These are phyloP conservation scores for Hipparchia sbordonii DNA, from an alignment of 2,888 invertebrate genomes.

Conservation along the genomic window DNA sequence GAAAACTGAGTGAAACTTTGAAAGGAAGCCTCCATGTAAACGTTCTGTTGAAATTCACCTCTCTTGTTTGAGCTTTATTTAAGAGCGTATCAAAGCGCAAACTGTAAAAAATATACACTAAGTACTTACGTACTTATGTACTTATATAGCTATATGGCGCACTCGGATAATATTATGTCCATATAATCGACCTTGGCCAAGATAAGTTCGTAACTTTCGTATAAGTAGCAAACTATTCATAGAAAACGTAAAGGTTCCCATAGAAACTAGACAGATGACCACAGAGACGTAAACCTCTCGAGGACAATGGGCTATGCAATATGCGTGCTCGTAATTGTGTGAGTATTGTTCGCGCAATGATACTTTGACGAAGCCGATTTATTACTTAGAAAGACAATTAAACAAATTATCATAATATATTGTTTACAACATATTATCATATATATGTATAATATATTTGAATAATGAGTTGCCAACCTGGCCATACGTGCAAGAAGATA, in stretches of 20 bases:
- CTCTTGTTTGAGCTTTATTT: conserved; percentile 33
- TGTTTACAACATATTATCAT: too few relatives aligned
- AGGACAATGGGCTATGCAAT: conserved; percentile 29
- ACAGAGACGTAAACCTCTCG: conserved; percentile 29
- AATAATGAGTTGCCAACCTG: too few relatives aligned
- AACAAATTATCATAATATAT: neutral
- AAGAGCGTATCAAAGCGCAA: conserved; percentile 26
- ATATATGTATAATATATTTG: too few relatives aligned
- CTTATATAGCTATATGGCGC: neutral
- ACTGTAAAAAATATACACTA: conserved; percentile 1
- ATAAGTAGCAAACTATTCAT: conserved; percentile 28
- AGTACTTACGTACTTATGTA: conserved; percentile 9
- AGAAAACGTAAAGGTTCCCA: conserved; percentile 38
- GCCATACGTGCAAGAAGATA: too few relatives aligned
- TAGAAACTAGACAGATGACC: conserved; percentile 37
- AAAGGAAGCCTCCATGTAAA: conserved; percentile 30
- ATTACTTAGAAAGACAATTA: neutral
- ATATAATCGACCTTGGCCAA: conserved; percentile 33
- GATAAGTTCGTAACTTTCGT: conserved; percentile 29
- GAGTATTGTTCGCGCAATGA: conserved; percentile 19
- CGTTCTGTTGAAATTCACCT: conserved; percentile 36
- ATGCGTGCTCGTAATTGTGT: conserved; percentile 21
- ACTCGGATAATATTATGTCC: neutral
- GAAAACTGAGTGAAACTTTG: conserved; percentile 32
- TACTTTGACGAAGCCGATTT: conserved; percentile 9